Evolutionary conservation across 2,797 vertebrate species (phyloP), one percentile per base, ranked within the genome.

Genomic region (Anguilla megastoma): DNA sequence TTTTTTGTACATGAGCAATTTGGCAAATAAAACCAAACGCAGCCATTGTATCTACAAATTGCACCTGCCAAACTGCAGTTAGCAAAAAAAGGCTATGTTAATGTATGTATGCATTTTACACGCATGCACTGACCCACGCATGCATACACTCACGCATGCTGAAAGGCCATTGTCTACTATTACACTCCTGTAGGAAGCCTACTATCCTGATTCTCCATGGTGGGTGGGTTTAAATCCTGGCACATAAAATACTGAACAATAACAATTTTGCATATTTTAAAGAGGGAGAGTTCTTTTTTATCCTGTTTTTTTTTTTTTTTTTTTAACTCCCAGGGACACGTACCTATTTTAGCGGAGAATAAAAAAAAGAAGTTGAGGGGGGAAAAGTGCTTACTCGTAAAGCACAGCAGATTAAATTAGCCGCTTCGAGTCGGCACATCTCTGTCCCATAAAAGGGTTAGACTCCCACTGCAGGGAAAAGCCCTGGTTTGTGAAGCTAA

Each of bases 401-500:
- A 88, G 63, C 45, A 84, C 56, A 83, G 27, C 33, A 69, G 79
- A 84, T 84, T 71, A 88, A 84, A 88, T 84, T 88, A 71, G 63
- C 58, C 87, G 48, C 56, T 45, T 69, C 54, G 36, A 84, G 79
- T 41, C 14, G 10, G 87, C 41, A 9, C 80, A 84, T 88, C 82
- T 50, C 24, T 88, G 87, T 88, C 79, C 87, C 41, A 79, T 88
- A 88, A 88, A 69, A 84, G 87, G 80, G 84, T 88, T 88, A 84
- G 56, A 60, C 87, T 66, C 80, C 24, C 24, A 50, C 79, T n/a
- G 7, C n/a, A 12, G 45, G 24, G 50, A n/a, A 82, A 82, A 82
- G 41, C 41, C 48, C 21, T 33, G 54, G n/a, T 71, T 85, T 87
- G 66, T 52, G 86, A 86, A 79, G 76, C 60, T 88, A 83, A 89